These are phyloP conservation scores for Bursaphelenchus mucronatus DNA, from an alignment of 1,140 invertebrate genomes.

Conservation along the genomic window DNA sequence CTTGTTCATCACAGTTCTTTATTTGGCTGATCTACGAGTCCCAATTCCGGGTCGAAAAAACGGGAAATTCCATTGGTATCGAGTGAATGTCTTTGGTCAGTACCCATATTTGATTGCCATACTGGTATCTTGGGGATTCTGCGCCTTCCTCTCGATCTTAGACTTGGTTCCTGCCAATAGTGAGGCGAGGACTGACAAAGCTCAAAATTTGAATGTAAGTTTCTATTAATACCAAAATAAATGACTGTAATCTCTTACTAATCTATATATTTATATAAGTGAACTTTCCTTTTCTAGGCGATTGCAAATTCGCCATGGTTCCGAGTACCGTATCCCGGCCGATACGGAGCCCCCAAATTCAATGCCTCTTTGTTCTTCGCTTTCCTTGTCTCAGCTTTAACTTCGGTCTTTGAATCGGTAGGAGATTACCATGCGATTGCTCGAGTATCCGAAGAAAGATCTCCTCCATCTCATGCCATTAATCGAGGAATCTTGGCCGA, in stretches of 20 bases:
- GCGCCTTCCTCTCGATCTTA: conserved; percentile 51
- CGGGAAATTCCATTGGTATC: conserved; percentile 43
- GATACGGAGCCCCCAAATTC: conserved; percentile 61
- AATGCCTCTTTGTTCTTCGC: conserved; percentile 60
- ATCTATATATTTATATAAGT: too few relatives aligned
- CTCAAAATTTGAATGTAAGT: too few relatives aligned
- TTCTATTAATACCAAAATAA: too few relatives aligned
- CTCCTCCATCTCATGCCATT: conserved; percentile 62
- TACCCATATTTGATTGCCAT: conserved; percentile 60
- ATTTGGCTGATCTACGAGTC: conserved; percentile 47
- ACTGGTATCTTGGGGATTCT: conserved; percentile 51
- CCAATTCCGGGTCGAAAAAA: conserved; percentile 51
- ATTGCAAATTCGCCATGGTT: conserved; percentile 49
- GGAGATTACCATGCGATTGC: conserved; percentile 63
- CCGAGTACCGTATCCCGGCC: conserved; percentile 56
- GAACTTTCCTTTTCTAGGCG: conserved; percentile 37
- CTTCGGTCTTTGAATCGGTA: conserved; percentile 62
- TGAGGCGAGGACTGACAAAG: conserved; percentile 53
- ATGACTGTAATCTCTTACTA: too few relatives aligned
- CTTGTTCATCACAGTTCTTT: conserved; percentile 54
- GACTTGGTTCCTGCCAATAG: conserved; percentile 42
- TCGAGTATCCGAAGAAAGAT: conserved; percentile 54
- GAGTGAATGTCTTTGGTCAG: conserved; percentile 54
- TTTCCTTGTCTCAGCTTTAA: conserved; percentile 61
- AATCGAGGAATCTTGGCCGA: conserved; percentile 60